Evolutionary conservation across 2,113 vertebrate genomes (phyloP).

Genomic region (Rhadina sibilatrix): DNA sequence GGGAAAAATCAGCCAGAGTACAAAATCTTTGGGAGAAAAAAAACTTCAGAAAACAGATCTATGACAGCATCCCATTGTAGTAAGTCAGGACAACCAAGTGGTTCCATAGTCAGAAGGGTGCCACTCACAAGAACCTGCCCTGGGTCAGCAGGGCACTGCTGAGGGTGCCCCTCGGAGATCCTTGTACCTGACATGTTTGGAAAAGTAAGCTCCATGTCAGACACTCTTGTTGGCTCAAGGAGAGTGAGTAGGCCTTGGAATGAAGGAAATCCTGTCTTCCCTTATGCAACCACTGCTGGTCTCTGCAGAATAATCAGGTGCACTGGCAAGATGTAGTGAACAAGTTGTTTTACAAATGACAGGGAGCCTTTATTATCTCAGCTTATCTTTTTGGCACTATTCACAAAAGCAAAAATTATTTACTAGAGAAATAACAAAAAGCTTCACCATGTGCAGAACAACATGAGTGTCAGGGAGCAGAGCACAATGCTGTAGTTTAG

Average conservation of each 20-base stretch:
- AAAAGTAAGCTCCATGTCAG: not conserved
- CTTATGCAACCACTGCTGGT: not conserved
- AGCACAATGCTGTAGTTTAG: not conserved
- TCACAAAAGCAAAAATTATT: not conserved
- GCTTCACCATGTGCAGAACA: not conserved
- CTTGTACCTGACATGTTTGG: not conserved
- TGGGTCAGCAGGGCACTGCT: not conserved
- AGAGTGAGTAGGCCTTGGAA: not conserved
- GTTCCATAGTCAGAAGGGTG: not conserved
- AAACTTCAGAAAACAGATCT: not conserved
- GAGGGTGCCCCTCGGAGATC: not conserved
- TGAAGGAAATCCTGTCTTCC: not conserved
- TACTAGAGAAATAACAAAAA: not conserved
- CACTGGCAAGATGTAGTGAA: not conserved
- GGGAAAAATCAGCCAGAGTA: not conserved
- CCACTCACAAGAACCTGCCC: not conserved
- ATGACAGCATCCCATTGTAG: not conserved
- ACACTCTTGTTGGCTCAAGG: not conserved
- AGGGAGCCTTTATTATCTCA: not conserved
- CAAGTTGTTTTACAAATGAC: not conserved
- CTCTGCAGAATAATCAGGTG: not conserved
- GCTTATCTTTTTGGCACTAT: slow-evolving; percentile 37
- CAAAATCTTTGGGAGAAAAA: not conserved
- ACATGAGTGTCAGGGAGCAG: not conserved
- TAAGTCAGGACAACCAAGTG: not conserved